These are phyloP conservation scores for Cephus nigrinus DNA, from an alignment of 2,888 invertebrate species.

Conservation along the genomic window DNA sequence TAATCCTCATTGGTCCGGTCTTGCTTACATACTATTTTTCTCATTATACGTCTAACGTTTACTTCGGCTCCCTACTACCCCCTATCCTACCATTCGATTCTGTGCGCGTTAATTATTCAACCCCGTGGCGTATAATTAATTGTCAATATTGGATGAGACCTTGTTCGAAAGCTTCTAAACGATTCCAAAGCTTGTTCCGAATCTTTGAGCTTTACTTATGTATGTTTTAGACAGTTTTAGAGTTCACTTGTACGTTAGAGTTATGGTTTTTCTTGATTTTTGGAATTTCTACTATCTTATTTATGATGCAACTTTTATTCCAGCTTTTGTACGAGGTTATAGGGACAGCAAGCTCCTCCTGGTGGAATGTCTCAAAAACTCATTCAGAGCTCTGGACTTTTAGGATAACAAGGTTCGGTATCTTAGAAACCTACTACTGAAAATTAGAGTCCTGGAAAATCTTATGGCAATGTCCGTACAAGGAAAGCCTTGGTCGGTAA, in stretches of 20 bases:
- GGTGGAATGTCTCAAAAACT: conserved; percentile 33
- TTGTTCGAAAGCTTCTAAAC: not conserved
- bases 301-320: not conserved
- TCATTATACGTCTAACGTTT: not conserved
- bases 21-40: not conserved
- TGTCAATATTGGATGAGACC: not conserved
- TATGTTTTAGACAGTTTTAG: not conserved
- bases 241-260: not conserved
- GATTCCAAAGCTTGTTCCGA: not conserved
- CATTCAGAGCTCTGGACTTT: conserved; percentile 66
- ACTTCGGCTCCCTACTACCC: not conserved
- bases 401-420: conserved; percentile 72
- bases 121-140: not conserved
- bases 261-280: not conserved
- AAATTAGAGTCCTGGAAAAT: conserved; percentile 59
- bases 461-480: conserved; percentile 68
- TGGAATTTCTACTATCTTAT: not conserved
- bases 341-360: conserved; percentile 55
- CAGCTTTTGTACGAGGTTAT: conserved; percentile 20
- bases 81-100: not conserved
- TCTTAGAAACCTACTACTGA: conserved; percentile 64
- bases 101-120: not conserved
- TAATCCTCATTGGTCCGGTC: not conserved
- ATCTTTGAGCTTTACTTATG: not conserved
- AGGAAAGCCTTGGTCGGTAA: conserved; percentile 73